A percentile compares a stretch with the other conserved stretches of the same genome.
phyloP scores from a whole-genome alignment of 2,113 vertebrate species.

The Paedocypris sp. region DNA sequence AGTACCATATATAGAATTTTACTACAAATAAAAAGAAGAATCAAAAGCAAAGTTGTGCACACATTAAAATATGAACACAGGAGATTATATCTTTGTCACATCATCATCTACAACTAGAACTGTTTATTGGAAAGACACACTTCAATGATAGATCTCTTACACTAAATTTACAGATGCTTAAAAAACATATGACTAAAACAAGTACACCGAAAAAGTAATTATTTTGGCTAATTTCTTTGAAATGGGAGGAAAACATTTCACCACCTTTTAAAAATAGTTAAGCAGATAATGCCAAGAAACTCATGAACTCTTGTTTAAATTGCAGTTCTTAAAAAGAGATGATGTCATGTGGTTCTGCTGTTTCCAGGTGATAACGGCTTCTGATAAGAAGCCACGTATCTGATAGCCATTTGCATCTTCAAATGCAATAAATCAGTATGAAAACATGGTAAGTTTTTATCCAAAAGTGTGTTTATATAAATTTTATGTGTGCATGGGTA shows the following conservation, averaged over 20 bases:
- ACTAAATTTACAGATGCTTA: too few relatives aligned
- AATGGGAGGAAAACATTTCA: not conserved
- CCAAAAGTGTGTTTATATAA: not conserved
- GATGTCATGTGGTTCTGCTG: slow-evolving; percentile 31
- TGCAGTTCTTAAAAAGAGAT: slow-evolving; percentile 24
- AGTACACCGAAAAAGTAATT: not conserved
- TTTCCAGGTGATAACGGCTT: slow-evolving; percentile 21
- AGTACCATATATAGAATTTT: slow-evolving; percentile 34
- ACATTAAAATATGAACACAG: not conserved
- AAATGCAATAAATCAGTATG: not conserved
- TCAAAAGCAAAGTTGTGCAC: not conserved
- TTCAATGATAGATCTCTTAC: too few relatives aligned
- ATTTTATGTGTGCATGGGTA: not conserved
- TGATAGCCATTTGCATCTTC: not conserved
- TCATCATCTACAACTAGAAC: not conserved
- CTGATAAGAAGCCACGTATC: slow-evolving; percentile 13
- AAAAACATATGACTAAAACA: not conserved
- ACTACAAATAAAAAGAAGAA: slow-evolving; percentile 6
- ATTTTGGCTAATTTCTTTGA: too few relatives aligned
- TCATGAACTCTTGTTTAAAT: slow-evolving; percentile 27
- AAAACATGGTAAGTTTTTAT: not conserved
- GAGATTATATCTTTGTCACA: not conserved
- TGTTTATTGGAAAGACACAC: not conserved
- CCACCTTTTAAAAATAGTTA: not conserved
- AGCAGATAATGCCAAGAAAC: slow-evolving; percentile 27